Base-by-base conservation (phyloP, 2,888 invertebrate species). In the Notodonta dromedarius region DNA sequence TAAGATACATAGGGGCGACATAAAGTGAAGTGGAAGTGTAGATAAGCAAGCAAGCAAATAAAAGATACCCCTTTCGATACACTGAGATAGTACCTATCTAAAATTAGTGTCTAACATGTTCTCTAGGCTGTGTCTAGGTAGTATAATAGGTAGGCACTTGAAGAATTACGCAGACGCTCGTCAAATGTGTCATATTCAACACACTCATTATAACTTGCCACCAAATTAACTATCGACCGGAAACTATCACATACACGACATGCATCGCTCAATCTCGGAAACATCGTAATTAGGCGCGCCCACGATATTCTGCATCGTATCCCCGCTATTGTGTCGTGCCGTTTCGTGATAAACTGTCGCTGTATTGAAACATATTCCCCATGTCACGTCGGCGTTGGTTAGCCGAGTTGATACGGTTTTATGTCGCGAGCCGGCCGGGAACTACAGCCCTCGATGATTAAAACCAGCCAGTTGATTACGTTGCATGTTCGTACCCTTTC, bases 381-480 rank as follows among this genome's bases (percentile, higher is more conserved):
- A 63, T 73, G 71, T 73, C 60, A 62, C 66, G 67, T 63, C 54
- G 59, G 63, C 61, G 71, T 51, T 56, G 40, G 65, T 54, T 54
- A 53, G 54, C 32, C 39, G 39, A 39, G 39, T 39, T 54, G 67
- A 68, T 67, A 69, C 59, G 70, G 62, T 59, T 48, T 48, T 62
- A 61, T 56, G 69, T 55, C 60, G 69, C 60, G 66, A 64, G 67
- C 65, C 68, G 69, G 67, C 63, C 67, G 65, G 74, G 77, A 74
- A 73, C 76, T 76, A 77, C 79, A 77, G 71, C 82, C 79, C 78
- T 67, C 84, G 82, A 85, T 89, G 85, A 90, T 88, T 89, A 89
- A 89, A 88, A 88, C 84, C 79, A 79, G 82, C 80, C 77, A 79
- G 84, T 89, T 89, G 88, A 90, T 90, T 89, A 87, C 85, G 78